These are phyloP conservation scores for Frankliniella fusca DNA, from an alignment of 2,888 invertebrate species.

Conservation along the genomic window DNA sequence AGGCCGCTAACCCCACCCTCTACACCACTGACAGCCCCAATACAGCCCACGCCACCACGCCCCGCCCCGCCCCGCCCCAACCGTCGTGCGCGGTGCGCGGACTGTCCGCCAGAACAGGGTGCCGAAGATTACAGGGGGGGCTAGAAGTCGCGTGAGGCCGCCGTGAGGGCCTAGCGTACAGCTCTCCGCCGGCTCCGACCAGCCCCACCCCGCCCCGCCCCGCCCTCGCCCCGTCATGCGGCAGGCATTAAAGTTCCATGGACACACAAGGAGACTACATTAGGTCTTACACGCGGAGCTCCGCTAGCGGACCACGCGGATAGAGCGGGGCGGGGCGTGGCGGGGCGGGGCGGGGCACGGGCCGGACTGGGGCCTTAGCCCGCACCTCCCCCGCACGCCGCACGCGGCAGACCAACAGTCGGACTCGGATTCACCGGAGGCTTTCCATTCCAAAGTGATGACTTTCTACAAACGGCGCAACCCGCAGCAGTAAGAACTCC, in stretches of 20 bases:
- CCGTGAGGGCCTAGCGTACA: background rate
- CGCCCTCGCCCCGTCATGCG: background rate
- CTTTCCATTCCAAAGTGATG: no score
- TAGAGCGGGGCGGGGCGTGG: background rate
- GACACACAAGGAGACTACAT: constrained; percentile 26
- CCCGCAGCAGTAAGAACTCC: background rate
- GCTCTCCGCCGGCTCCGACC: background rate
- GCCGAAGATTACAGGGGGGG: constrained; percentile 16
- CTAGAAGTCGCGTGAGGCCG: constrained; percentile 2
- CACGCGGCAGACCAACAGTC: background rate
- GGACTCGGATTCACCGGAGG: background rate
- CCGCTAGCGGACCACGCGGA: background rate
- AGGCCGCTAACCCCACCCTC: no score
- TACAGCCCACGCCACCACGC: no score
- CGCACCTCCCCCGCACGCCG: background rate
- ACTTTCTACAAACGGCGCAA: background rate
- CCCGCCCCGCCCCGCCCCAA: background rate
- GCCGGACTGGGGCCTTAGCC: background rate
- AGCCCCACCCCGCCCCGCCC: background rate
- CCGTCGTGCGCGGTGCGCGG: background rate
- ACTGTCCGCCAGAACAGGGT: background rate
- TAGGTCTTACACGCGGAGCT: constrained; percentile 22
- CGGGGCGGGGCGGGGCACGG: background rate
- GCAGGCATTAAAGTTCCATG: constrained; percentile 24
- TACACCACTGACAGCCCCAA: background rate